Conservation (phyloP, 2,797 vertebrate genomes). For the Crocidura indochinensis region DNA sequence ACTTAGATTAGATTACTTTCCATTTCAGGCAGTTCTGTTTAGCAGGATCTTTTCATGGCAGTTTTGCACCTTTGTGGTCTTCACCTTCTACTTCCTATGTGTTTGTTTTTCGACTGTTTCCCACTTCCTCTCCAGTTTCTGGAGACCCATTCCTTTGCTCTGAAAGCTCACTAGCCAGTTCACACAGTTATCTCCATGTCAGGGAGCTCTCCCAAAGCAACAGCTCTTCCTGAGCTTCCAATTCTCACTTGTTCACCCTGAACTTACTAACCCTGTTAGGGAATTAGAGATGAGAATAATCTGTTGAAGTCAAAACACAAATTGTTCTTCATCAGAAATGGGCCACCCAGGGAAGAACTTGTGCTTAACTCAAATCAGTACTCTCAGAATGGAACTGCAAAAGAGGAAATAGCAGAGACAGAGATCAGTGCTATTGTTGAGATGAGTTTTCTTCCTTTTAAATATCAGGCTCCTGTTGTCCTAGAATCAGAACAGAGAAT, state of each 20-base stretch:
- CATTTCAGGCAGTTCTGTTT: conserved; percentile 23
- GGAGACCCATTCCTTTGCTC: conserved; percentile 1
- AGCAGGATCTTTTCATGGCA: conserved; percentile 15
- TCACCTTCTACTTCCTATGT: conserved; percentile 29
- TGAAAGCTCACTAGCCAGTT: conserved; percentile 10
- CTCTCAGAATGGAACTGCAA: conserved; percentile 30
- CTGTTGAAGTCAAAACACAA: conserved; percentile 52
- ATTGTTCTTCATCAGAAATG: conserved; percentile 61
- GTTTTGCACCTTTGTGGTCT: conserved; percentile 27
- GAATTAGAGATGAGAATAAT: conserved; percentile 63
- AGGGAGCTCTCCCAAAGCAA: conserved; percentile 12
- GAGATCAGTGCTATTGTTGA: conserved; percentile 23
- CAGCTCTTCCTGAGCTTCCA: conserved; percentile 57
- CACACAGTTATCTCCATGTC: neutral
- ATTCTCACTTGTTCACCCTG: conserved; percentile 22
- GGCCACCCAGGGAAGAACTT: conserved; percentile 17
- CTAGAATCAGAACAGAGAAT: conserved; percentile 49
- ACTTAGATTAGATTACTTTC: conserved; percentile 35
- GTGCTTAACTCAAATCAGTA: conserved; percentile 35
- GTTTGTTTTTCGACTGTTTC: neutral
- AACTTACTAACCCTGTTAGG: conserved; percentile 62
- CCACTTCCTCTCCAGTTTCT: neutral
- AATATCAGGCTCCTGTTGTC: conserved; percentile 18
- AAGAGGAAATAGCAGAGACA: conserved; percentile 39
- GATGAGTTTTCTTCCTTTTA: conserved; percentile 48